Evolutionary conservation across 2,888 invertebrate genomes (phyloP), one percentile per base, ranked within the genome.

Genomic region (Minunthozetes semirufus): DNA sequence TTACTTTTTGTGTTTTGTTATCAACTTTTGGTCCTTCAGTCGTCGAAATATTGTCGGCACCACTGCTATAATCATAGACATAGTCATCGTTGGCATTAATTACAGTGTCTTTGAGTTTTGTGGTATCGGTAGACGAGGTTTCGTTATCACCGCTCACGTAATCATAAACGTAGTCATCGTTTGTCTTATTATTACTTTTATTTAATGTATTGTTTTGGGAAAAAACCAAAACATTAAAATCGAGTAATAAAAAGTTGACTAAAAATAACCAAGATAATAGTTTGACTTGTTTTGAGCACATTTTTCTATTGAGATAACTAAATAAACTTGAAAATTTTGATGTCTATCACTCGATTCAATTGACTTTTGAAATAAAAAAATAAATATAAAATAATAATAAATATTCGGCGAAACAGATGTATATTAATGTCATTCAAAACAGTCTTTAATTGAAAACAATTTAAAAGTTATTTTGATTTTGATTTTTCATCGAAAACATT

Each of bases 61-160:
- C 59, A 25, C 27, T 59, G 15, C 63, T 27, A 15, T 63, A 63
- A 17, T 63, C 63, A 63, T 63, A 63, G 19, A 63, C 63, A 63
- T 63, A 63, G 38, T 63, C 63, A 13, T 63, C 63, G 19, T 63
- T 63, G 33, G 11, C 42, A 42, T 42, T 42, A 13, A 42, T 6
- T 4, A 42, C 42, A 42, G 42, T 11, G 56, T 19, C 56, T 56
- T 22, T 22, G 2, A 25, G 19, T 56, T 56, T 56, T 1, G 56
- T 9, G 3, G 2, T 50, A 3, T 56, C 56, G 1, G 56, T 56
- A 8, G 56, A 25, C 25, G 56, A 56, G 2, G 56, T 56, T 8
- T 33, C 33, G 17, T 63, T 38, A 33, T 29, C 63, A 63, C 63
- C 33, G 38, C 33, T 63, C 3, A 11, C 33, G 25, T 63, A 63